Evolutionary conservation across 1,140 invertebrate species (phyloP).

Genomic region (Neodiprion fabricii): DNA sequence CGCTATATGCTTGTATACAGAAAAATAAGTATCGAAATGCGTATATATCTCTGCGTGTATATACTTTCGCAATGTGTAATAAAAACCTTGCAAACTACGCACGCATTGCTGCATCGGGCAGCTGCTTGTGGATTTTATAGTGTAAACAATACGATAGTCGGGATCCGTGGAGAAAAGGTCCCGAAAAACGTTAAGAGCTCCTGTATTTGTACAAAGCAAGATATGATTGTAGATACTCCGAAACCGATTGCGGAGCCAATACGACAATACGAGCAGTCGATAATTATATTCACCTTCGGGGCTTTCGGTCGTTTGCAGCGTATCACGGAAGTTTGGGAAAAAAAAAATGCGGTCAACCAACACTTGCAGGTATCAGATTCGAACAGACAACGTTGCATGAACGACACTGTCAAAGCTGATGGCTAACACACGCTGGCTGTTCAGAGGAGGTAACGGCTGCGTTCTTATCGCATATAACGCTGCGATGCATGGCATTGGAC

Average conservation of each 20-base stretch:
- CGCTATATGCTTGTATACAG: not conserved
- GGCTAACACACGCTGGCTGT: no score
- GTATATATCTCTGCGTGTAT: conserved; percentile 1
- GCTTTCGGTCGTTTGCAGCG: not conserved
- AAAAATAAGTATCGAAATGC: conserved; percentile 3
- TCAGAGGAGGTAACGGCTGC: not conserved
- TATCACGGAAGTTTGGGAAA: not conserved
- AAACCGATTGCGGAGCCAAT: no score
- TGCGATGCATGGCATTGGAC: not conserved
- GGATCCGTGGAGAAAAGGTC: no score
- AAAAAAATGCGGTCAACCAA: not conserved
- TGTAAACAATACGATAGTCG: no score
- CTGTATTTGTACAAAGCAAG: no score
- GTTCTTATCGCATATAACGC: not conserved
- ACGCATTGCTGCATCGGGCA: conserved; percentile 14
- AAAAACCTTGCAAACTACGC: conserved; percentile 20
- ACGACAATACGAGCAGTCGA: not conserved
- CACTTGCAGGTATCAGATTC: not conserved
- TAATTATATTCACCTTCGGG: not conserved
- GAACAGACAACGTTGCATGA: no score
- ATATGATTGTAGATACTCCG: no score
- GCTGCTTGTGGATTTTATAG: no score
- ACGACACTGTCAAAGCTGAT: no score
- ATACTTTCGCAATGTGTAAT: conserved; percentile 14
- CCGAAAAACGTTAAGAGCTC: no score